Evolutionary conservation across 2,888 invertebrate genomes (phyloP), one percentile per base, ranked within the genome.

Genomic region (Caradrina clavipalpis): DNA sequence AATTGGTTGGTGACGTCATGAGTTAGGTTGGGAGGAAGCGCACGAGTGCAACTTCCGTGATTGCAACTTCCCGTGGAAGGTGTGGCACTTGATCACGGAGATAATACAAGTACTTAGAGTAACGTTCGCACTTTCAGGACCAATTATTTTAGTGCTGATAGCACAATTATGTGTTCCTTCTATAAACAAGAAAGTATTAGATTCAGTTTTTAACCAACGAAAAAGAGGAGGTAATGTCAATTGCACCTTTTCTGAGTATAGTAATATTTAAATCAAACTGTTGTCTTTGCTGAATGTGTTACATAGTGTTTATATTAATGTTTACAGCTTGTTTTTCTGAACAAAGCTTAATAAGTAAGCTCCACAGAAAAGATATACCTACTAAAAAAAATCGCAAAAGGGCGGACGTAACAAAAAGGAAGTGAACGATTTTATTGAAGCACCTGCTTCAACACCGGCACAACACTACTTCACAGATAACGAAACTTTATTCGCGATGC

Each of bases 341-440:
- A 59, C 10, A 49, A 35, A 35, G 35, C 35, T 35, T 35, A 35
- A 35, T 35, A 8, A 35, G 8, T 45, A 70, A 63, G 45, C 65
- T 54, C n/a, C 55, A 31, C 54, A 63, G 55, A 39, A 66, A 68
- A 54, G 19, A 26, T n/a, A 53, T 31, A 13, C n/a, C n/a, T n/a
- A n/a, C n/a, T n/a, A 74, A 72, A 84, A 73, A 80, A 73, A 69
- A 69, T 60, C 73, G 72, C 69, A 63, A 80, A 73, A 80, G 64
- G 76, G 76, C 73, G 83, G 77, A 85, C 77, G 84, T 78, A 76
- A 65, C 79, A 77, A 86, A 88, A 87, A 89, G 89, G 89, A 90
- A 90, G 88, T 87, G 73, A 81, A 79, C 82, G 81, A 89, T 89
- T 89, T 90, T 84, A 88, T 83, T 82, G 77, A 80, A 79, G 73